Base-by-base conservation (phyloP, 1,140 invertebrate species). In the Druon quercuslanigerum region DNA sequence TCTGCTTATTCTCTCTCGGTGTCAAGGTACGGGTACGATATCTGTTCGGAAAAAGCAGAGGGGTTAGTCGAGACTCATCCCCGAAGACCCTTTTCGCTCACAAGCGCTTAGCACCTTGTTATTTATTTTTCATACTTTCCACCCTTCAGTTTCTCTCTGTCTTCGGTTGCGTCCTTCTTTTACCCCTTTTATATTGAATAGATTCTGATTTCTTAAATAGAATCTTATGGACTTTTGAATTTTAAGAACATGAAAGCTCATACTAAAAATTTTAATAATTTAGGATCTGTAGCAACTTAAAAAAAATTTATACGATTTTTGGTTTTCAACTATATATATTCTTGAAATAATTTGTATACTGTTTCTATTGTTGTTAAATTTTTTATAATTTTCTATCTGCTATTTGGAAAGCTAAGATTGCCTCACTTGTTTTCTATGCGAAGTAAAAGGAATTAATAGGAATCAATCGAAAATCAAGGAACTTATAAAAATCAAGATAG, bases 91-190 rank as follows among this genome's bases (percentile, higher is more conserved):
- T 76, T 83, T 77, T 80, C 81, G 81, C 79, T 84, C 80, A 77
- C 84, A 76, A 78, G 77, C 83, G 87, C 86, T 90, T 90, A 90
- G 81, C 86, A 89, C 88, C 89, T 88, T 88, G 89, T 91, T 91
- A 90, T 91, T 90, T 91, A 91, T 90, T 91, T 91, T 86, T 85
- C 84, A 84, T 88, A 90, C 86, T 88, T 87, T 86, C 79, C 79
- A 71, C 76, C 72, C 72, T 73, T 76, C 7, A 46, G 40, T 11
- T 46, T 46, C 86, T 88, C 86, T 85, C 79, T 77, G 73, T 75
- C 72, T 70, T 71, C 77, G n/a, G 51, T 74, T 50, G 20, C 25
- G 12, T 13, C 19, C 33, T 56, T 46, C 46, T 70, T 6, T 70
- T 66, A 60, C 74, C 14, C 74, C 46, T 75, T 75, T 70, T 19